Evolutionary conservation across 1,140 invertebrate genomes (phyloP).

Genomic region (Diorhabda sublineata): DNA sequence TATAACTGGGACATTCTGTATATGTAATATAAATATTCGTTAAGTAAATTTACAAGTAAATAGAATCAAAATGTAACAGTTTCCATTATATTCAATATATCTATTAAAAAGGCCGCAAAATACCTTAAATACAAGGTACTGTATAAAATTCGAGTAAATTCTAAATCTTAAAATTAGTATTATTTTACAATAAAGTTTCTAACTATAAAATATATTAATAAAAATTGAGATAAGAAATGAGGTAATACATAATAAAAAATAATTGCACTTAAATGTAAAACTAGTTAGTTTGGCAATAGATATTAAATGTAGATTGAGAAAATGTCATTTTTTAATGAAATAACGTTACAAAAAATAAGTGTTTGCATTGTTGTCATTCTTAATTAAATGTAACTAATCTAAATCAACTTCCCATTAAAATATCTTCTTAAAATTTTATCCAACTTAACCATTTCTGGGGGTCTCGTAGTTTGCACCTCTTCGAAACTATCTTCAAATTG

Average conservation of each 20-base stretch:
- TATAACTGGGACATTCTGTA: no score
- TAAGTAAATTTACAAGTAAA: not conserved
- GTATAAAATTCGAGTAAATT: constrained; percentile 32
- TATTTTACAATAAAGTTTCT: constrained; percentile 21
- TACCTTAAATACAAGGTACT: constrained; percentile 21
- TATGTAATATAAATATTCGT: not conserved
- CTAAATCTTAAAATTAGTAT: constrained; percentile 27
- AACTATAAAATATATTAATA: constrained; percentile 25
- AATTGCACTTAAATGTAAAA: constrained; percentile 39
- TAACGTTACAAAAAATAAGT: not conserved
- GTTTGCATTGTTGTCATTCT: not conserved
- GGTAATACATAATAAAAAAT: constrained; percentile 37
- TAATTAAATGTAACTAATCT: no score
- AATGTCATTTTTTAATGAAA: constrained; percentile 1
- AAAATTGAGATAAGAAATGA: constrained; percentile 39
- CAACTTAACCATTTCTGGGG: no score
- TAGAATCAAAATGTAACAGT: constrained; percentile 1
- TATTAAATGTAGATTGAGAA: constrained; percentile 6
- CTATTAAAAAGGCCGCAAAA: constrained; percentile 29
- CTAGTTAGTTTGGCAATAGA: constrained; percentile 37
- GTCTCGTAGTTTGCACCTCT: no score
- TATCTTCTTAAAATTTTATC: no score
- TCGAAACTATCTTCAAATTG: no score
- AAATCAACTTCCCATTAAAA: no score
- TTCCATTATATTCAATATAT: constrained; percentile 20